Conservation (phyloP, 2,888 invertebrate genomes). For the Arenicola marina region DNA sequence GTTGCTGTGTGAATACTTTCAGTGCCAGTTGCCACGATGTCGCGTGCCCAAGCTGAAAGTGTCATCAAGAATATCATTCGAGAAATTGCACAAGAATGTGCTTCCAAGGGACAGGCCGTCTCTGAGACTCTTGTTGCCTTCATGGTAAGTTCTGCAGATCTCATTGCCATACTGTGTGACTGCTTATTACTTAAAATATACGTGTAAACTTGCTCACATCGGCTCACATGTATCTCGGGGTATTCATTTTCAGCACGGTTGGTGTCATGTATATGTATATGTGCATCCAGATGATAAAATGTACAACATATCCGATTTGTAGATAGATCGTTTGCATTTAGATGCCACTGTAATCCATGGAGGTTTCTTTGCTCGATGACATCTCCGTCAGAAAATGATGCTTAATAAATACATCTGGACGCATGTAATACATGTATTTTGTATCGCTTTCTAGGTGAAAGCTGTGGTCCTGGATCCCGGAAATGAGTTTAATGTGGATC, state of each 20-base stretch:
- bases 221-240: not conserved
- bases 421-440: no score
- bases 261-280: constrained; percentile 1
- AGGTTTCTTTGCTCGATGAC: no score
- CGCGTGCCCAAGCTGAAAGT: constrained; percentile 60
- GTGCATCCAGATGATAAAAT: constrained; percentile 1
- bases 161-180: not conserved
- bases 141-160: constrained; percentile 57
- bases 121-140: constrained; percentile 62
- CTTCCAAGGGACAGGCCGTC: constrained; percentile 60
- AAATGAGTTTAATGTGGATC: constrained; percentile 62
- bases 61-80: constrained; percentile 62
- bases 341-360: no score
- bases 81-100: constrained; percentile 62
- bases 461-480: constrained; percentile 56
- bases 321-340: no score
- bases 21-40: constrained; percentile 46
- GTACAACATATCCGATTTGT: no score
- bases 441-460: constrained; percentile 19
- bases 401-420: no score
- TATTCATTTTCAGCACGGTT: not conserved
- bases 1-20: no score
- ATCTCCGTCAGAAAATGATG: no score
- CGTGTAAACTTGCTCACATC: not conserved
- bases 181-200: not conserved